These are phyloP conservation scores for Aphelocoma californica DNA, from an alignment of 2,797 vertebrate species.

Conservation along the genomic window DNA sequence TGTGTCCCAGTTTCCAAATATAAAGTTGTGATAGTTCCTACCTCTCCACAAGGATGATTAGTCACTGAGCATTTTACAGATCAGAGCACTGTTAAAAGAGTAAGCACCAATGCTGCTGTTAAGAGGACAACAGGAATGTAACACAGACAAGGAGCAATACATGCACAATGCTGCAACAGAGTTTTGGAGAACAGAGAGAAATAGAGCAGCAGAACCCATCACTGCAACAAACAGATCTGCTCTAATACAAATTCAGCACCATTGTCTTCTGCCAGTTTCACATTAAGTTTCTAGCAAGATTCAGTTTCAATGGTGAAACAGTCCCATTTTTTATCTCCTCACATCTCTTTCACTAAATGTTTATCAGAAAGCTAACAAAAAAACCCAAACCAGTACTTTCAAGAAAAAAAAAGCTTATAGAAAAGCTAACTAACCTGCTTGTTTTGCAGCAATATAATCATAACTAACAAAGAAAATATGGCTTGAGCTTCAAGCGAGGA, in stretches of 20 bases:
- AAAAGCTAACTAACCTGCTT: neutral
- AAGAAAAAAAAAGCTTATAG: neutral
- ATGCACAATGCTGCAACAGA: accelerated
- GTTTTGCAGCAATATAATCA: neutral
- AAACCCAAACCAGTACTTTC: neutral
- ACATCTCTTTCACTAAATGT: neutral
- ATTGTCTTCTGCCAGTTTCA: neutral
- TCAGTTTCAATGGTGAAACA: neutral
- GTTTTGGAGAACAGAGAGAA: neutral
- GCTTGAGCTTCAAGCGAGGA: neutral
- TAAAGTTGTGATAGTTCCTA: slow-evolving; percentile 6
- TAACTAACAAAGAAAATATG: neutral
- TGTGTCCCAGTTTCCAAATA: slow-evolving; percentile 55
- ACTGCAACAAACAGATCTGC: neutral
- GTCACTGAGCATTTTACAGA: neutral
- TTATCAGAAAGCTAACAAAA: neutral
- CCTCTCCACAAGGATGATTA: neutral
- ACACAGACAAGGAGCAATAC: neutral
- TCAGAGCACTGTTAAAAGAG: neutral
- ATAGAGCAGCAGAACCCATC: neutral
- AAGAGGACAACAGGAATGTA: neutral
- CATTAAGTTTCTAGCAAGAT: neutral
- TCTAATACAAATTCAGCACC: neutral
- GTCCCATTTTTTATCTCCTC: neutral
- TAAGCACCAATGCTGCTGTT: neutral